Evolutionary conservation across 2,888 invertebrate species (phyloP).

Genomic region (Nephrocerus scutellatus): DNA sequence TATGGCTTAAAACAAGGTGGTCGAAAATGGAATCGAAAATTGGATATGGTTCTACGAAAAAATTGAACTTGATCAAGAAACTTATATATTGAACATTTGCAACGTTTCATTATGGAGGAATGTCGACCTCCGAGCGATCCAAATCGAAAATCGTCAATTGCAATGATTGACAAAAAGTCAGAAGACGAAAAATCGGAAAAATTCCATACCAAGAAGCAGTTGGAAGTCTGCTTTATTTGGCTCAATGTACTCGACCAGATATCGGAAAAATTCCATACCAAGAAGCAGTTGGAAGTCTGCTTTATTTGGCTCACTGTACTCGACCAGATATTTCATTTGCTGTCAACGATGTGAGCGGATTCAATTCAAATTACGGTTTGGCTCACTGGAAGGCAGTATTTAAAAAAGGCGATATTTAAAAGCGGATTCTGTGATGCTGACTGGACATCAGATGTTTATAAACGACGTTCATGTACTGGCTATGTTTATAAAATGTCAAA

Average conservation of each 20-base stretch:
- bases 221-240: constrained; percentile 4
- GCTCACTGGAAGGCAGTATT: constrained; percentile 18
- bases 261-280: constrained; percentile 10
- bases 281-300: constrained; percentile 1
- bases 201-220: too few species aligned
- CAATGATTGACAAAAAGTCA: too few species aligned
- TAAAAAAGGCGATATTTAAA: neutral
- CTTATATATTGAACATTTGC: too few species aligned
- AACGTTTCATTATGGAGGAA: too few species aligned
- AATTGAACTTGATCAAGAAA: too few species aligned
- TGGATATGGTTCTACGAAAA: constrained; percentile 5
- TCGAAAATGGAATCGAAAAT: constrained; percentile 14
- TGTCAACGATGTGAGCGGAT: constrained; percentile 10
- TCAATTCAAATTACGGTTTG: constrained; percentile 12
- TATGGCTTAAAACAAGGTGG: constrained; percentile 20
- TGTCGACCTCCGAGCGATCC: too few species aligned
- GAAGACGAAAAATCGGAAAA: too few species aligned
- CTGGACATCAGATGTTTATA: constrained; percentile 1
- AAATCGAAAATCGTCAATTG: too few species aligned
- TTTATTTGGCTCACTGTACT: constrained; percentile 1
- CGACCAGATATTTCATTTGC: constrained; percentile 12
- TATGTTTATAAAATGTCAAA: constrained; percentile 6
- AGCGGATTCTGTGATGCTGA: neutral
- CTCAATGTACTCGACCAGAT: neutral
- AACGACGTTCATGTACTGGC: constrained; percentile 11